A percentile compares a stretch with the other conserved stretches of the same genome.
phyloP scores from a whole-genome alignment of 2,797 vertebrate species.

The Protonibea diacanthus region DNA sequence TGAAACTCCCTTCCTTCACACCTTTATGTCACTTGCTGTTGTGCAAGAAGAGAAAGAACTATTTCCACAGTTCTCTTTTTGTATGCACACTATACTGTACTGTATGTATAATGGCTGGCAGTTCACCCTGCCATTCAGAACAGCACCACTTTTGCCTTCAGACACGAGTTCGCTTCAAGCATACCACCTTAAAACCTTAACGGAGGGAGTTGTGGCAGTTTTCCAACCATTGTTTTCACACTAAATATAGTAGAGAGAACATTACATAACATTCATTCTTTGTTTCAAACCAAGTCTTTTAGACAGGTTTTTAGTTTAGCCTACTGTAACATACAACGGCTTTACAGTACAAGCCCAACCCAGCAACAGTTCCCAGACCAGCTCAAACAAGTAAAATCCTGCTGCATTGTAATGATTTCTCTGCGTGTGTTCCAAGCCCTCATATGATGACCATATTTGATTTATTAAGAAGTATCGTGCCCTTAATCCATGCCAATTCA shows the following conservation, averaged over 20 bases:
- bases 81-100: background rate
- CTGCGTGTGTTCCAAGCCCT: conserved; percentile 13
- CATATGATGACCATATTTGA: conserved; percentile 24
- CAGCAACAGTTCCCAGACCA: background rate
- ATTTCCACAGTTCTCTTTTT: background rate
- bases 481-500: conserved; percentile 40
- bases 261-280: background rate
- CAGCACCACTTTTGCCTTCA: background rate
- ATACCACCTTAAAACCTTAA: background rate
- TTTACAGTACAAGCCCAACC: background rate
- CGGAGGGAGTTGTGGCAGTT: background rate
- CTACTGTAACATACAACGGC: background rate
- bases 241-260: background rate
- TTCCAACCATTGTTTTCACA: background rate
- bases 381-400: background rate
- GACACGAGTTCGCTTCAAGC: background rate
- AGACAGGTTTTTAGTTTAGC: too few species aligned
- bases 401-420: background rate
- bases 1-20: background rate
- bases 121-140: background rate
- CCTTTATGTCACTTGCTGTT: background rate
- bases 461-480: conserved; percentile 32
- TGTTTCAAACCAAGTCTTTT: background rate
- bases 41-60: background rate
- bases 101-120: background rate